Evolutionary conservation across 2,113 vertebrate species (phyloP).

Genomic region (Zingel zingel): DNA sequence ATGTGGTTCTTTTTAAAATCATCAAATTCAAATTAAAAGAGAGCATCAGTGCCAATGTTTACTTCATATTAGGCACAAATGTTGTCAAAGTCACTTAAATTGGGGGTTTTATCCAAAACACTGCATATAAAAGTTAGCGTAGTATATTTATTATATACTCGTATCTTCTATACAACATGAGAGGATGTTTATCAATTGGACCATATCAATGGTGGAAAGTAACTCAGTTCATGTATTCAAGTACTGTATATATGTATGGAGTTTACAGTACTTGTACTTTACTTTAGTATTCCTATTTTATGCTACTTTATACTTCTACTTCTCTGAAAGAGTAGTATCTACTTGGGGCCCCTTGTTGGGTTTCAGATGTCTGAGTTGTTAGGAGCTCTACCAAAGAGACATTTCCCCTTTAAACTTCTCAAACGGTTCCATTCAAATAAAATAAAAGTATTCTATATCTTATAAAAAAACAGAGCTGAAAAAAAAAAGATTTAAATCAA

Average conservation of each 20-base stretch:
- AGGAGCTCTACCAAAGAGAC: too few species aligned
- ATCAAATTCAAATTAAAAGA: too few species aligned
- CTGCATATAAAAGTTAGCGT: too few species aligned
- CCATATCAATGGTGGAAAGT: not conserved
- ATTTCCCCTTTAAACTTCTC: too few species aligned
- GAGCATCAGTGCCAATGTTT: conserved; percentile 9
- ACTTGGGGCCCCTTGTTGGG: not conserved
- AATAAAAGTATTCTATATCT: not conserved
- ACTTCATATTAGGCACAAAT: not conserved
- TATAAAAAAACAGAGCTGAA: not conserved
- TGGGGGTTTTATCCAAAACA: not conserved
- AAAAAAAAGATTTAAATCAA: not conserved
- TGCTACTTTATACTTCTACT: not conserved
- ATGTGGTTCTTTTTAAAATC: too few species aligned
- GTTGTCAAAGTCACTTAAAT: not conserved
- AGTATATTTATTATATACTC: not conserved
- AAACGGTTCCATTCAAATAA: not conserved
- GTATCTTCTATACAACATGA: not conserved
- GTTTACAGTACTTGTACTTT: not conserved
- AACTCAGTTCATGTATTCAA: not conserved
- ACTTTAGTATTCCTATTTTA: not conserved
- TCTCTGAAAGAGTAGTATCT: not conserved
- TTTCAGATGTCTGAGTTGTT: conserved; percentile 2
- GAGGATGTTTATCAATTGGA: not conserved
- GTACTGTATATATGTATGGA: not conserved